Conservation (phyloP, 1,140 invertebrate species). For the Lanistes nyassanus region DNA sequence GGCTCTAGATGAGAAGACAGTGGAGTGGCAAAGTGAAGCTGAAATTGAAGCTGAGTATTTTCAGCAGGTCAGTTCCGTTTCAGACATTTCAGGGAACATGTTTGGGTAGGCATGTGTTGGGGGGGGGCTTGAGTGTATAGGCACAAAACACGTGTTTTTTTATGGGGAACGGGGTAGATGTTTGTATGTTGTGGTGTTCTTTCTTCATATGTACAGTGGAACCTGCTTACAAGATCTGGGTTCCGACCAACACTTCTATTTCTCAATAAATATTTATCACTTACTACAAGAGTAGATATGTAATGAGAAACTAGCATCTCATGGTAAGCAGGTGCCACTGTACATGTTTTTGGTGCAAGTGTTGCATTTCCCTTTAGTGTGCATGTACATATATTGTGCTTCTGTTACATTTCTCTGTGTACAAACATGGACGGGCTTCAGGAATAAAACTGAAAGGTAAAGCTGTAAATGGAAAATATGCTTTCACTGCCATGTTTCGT, state of each 20-base stretch:
- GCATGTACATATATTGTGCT: too few species aligned
- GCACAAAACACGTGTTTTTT: too few species aligned
- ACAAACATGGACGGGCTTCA: neutral
- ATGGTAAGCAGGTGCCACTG: too few species aligned
- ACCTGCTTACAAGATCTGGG: too few species aligned
- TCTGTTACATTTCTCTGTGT: too few species aligned
- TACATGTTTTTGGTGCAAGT: too few species aligned
- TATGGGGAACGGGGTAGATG: too few species aligned
- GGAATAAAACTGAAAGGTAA: constrained; percentile 2
- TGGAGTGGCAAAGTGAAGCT: constrained; percentile 66
- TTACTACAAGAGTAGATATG: too few species aligned
- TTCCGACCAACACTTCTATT: too few species aligned
- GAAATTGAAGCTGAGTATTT: constrained; percentile 68
- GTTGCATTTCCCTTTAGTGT: too few species aligned
- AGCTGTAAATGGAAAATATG: neutral
- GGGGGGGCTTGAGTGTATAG: neutral
- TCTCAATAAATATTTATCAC: too few species aligned
- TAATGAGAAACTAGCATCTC: too few species aligned
- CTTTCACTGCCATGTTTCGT: constrained; percentile 30
- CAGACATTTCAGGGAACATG: constrained; percentile 5
- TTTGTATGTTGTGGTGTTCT: neutral
- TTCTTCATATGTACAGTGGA: neutral
- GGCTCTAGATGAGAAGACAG: constrained; percentile 60
- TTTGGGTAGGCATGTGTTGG: neutral
- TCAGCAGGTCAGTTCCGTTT: constrained; percentile 61